phyloP scores from a whole-genome alignment of 2,113 vertebrate species.

The Hemibagrus wyckioides region DNA sequence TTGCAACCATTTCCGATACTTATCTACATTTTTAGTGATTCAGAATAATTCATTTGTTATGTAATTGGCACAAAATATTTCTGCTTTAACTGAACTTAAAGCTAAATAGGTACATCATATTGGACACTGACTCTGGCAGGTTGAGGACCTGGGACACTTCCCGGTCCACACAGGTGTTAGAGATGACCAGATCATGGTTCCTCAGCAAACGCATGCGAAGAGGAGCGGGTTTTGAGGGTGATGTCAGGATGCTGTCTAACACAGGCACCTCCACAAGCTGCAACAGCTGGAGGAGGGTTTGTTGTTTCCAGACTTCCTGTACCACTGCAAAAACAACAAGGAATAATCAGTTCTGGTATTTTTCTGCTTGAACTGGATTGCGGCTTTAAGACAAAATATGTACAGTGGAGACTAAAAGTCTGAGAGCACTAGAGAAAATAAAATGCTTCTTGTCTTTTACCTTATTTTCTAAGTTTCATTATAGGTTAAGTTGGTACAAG shows the following conservation, averaged over 20 bases:
- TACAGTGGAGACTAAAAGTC: too few relatives aligned
- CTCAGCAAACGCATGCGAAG: conserved; percentile 59
- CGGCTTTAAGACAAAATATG: background rate
- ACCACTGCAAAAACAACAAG: conserved; percentile 67
- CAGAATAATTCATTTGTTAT: background rate
- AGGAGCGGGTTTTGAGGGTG: conserved; percentile 69
- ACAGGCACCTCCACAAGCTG: conserved; percentile 81
- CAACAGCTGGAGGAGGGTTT: conserved; percentile 79
- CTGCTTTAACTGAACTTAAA: background rate
- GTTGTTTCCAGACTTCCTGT: conserved; percentile 83
- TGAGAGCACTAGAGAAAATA: too few relatives aligned
- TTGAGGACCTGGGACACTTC: conserved; percentile 73
- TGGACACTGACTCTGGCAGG: conserved; percentile 74
- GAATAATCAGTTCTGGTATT: background rate
- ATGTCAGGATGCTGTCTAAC: conserved; percentile 78
- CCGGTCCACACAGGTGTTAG: conserved; percentile 84
- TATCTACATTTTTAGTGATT: background rate
- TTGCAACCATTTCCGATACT: background rate
- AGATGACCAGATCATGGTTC: conserved; percentile 77
- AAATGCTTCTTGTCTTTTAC: too few relatives aligned
- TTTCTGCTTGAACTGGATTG: background rate
- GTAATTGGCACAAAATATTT: background rate
- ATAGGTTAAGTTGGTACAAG: too few relatives aligned
- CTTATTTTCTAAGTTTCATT: too few relatives aligned
- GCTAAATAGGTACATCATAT: background rate